A percentile compares a stretch with the other conserved stretches of the same genome.
These are phyloP conservation scores for Drosophila pegasa DNA, from an alignment of 2,888 invertebrate genomes.

Conservation along the genomic window DNA sequence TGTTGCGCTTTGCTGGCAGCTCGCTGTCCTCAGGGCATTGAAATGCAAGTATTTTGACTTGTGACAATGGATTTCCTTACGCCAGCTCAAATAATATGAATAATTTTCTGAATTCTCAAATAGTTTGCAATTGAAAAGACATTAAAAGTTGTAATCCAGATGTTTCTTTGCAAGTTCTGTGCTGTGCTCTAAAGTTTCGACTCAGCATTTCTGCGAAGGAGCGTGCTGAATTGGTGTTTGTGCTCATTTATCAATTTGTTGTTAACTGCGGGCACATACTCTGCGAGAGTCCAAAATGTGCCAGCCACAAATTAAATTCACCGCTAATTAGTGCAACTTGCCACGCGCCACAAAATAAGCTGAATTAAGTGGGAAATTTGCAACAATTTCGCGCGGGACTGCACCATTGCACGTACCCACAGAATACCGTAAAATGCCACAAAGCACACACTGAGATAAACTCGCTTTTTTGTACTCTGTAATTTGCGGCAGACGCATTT, in stretches of 20 bases:
- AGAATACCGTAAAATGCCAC: slow-evolving; percentile 2
- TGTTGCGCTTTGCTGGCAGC: not conserved
- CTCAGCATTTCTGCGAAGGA: not conserved
- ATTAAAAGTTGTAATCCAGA: no score
- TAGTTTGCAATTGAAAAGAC: not conserved
- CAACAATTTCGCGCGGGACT: slow-evolving; percentile 37
- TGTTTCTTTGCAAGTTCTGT: not conserved
- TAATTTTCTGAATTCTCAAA: not conserved
- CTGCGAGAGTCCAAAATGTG: not conserved
- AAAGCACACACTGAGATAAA: slow-evolving; percentile 35
- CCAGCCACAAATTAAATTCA: slow-evolving; percentile 32
- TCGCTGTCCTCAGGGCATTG: not conserved
- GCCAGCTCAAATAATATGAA: not conserved
- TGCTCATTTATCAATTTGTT: not conserved
- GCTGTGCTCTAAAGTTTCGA: not conserved
- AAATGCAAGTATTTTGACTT: not conserved
- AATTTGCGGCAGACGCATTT: slow-evolving; percentile 59
- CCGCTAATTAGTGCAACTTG: slow-evolving; percentile 49
- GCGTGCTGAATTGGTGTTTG: no score
- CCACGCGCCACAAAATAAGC: slow-evolving; percentile 48
- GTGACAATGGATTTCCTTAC: not conserved
- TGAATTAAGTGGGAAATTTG: slow-evolving; percentile 49
- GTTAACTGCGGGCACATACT: not conserved
- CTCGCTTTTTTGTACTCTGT: slow-evolving; percentile 37
- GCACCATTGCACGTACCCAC: slow-evolving; percentile 24